Evolutionary conservation across 1,140 invertebrate genomes (phyloP), one percentile per base, ranked within the genome.

Genomic region (Oryzaephilus surinamensis): DNA sequence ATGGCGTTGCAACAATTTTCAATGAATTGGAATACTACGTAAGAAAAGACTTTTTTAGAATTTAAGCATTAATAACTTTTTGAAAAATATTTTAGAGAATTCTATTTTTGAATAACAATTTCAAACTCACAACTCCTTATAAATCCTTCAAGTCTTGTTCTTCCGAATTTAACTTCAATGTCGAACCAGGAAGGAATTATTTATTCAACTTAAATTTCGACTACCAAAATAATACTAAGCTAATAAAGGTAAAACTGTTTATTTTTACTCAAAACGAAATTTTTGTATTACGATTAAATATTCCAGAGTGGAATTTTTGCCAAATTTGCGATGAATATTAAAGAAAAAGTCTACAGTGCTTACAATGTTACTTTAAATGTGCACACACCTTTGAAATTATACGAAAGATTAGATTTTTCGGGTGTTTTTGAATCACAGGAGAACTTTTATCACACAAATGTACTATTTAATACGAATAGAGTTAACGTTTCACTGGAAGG

Each of bases 51-150:
- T 24, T 18, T 38, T 45, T 36, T 13, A 24, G 28, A 23, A 39
- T 18, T n/a, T 11, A 24, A 24, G 4, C 32, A 35, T 19, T 10
- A 12, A 18, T 19, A 26, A 16, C 13, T 23, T 17, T 34, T 51
- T 46, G 29, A 12, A 77, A 54, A 71, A 79, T 56, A 63, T n/a
- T n/a, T n/a, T n/a, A n/a, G n/a, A n/a, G n/a, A n/a, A 15, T 76
- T 11, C 65, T 80, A 16, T 69, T 74, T 36, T 74, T 83, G 40
- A 69, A 67, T 12, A 84, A 85, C 62, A 69, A 72, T 0, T 52
- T 85, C 1, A 71, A 70, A 35, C 46, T 84, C 0, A 63, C 64
- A 21, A 77, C 79, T 1, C 78, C 81, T 0, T 84, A 76, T 48
- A 50, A 52, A 38, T 54, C 51, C 13, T 67, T 71, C 13, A 69